phyloP scores from a whole-genome alignment of 1,140 invertebrate species.

The Camponotus vicinus region DNA sequence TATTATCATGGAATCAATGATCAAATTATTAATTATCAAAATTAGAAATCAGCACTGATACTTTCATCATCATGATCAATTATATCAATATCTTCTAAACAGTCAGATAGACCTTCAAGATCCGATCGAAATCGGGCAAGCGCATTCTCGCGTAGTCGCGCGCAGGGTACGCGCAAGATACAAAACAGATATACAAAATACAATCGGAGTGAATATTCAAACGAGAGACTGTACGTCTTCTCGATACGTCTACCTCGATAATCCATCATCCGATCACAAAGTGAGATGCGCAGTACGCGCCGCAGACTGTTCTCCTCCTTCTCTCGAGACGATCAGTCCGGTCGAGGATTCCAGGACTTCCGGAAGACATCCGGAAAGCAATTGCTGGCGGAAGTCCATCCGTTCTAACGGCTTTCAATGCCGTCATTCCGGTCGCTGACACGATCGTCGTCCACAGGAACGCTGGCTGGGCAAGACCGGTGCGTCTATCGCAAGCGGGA shows the following conservation, averaged over 20 bases:
- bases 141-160: conserved; percentile 64
- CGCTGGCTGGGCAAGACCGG: conserved; percentile 39
- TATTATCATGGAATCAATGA: neutral
- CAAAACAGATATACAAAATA: conserved; percentile 60
- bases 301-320: neutral
- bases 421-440: conserved; percentile 30
- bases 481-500: conserved; percentile 84
- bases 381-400: conserved; percentile 23
- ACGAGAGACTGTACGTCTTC: neutral
- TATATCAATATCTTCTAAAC: conserved; percentile 22
- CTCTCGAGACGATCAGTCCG: conserved; percentile 19
- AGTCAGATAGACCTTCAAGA: conserved; percentile 30
- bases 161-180: conserved; percentile 21
- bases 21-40: conserved; percentile 9
- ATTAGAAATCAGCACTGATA: conserved; percentile 10
- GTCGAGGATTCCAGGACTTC: conserved; percentile 20
- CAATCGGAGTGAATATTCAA: conserved; percentile 38
- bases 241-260: conserved; percentile 46
- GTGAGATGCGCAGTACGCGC: neutral
- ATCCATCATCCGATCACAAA: conserved; percentile 42
- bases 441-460: conserved; percentile 7
- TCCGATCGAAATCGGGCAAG: conserved; percentile 1
- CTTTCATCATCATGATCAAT: conserved; percentile 12
- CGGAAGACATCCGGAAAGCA: conserved; percentile 14
- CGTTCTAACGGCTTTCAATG: neutral